Evolutionary conservation across 2,113 vertebrate genomes (phyloP).

Genomic region (Psittacus erithacus): DNA sequence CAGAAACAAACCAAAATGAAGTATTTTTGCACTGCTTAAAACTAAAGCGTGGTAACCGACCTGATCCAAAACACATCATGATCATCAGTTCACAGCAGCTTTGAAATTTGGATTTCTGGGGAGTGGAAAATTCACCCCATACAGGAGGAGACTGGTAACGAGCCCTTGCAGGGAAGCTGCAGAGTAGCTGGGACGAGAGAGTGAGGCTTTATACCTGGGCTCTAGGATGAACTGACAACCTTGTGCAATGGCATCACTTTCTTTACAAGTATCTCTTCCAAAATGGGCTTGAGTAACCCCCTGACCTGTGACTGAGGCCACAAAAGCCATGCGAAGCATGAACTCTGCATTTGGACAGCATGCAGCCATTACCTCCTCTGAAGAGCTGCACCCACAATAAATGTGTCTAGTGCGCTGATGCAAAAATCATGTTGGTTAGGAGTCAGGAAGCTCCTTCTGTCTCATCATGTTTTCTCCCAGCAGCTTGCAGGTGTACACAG

Average conservation of each 20-base stretch:
- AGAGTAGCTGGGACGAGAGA: no score
- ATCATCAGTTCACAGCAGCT: neutral
- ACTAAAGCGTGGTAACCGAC: neutral
- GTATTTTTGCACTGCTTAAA: neutral
- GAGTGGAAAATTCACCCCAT: neutral
- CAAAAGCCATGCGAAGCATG: neutral
- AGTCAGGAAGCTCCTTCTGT: neutral
- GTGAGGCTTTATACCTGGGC: neutral
- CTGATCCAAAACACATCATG: neutral
- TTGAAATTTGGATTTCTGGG: neutral
- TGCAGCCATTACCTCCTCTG: neutral
- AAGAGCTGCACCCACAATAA: neutral
- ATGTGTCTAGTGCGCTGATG: no score
- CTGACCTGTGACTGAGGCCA: neutral
- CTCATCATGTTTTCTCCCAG: neutral
- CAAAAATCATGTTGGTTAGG: neutral
- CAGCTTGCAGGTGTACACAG: neutral
- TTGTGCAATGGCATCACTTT: neutral
- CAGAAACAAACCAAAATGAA: neutral
- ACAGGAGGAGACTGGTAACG: neutral
- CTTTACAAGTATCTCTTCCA: neutral
- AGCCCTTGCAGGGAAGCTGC: neutral
- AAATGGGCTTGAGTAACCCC: neutral
- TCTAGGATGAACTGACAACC: neutral
- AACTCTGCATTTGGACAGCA: neutral